phyloP scores from a whole-genome alignment of 1,140 invertebrate species.

The Procambarus clarkii region DNA sequence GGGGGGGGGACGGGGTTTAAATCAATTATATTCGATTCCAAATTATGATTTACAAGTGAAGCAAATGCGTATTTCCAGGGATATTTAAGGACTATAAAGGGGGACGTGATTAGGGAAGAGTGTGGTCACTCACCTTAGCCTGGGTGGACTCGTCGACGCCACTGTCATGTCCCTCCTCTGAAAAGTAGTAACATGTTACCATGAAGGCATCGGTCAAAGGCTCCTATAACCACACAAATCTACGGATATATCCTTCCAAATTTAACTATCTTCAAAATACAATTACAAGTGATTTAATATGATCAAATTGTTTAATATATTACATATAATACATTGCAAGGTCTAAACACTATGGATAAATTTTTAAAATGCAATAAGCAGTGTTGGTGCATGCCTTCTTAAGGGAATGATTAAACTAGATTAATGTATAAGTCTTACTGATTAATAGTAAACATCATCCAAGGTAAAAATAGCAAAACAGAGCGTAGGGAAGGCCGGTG shows the following conservation, averaged over 20 bases:
- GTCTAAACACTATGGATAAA: neutral
- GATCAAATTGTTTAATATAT: neutral
- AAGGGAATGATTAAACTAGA: neutral
- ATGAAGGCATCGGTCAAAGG: neutral
- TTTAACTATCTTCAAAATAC: no score
- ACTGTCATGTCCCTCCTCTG: conserved; percentile 72
- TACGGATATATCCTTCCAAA: neutral
- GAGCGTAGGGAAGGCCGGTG: neutral
- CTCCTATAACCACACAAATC: neutral
- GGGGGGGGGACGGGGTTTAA: no score
- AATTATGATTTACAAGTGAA: no score
- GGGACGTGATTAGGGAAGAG: no score
- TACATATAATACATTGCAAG: neutral
- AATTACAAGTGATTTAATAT: no score
- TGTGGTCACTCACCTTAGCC: conserved; percentile 57
- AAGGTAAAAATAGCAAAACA: neutral
- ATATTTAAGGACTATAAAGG: no score
- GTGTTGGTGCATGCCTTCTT: neutral
- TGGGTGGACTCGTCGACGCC: conserved; percentile 71
- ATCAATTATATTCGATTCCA: no score
- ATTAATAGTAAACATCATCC: neutral
- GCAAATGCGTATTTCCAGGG: no score
- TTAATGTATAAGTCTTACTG: neutral
- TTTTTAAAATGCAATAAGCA: neutral
- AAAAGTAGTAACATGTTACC: conserved; percentile 1